phyloP scores from a whole-genome alignment of 1,140 invertebrate genomes.

The Drosophila ananassae region DNA sequence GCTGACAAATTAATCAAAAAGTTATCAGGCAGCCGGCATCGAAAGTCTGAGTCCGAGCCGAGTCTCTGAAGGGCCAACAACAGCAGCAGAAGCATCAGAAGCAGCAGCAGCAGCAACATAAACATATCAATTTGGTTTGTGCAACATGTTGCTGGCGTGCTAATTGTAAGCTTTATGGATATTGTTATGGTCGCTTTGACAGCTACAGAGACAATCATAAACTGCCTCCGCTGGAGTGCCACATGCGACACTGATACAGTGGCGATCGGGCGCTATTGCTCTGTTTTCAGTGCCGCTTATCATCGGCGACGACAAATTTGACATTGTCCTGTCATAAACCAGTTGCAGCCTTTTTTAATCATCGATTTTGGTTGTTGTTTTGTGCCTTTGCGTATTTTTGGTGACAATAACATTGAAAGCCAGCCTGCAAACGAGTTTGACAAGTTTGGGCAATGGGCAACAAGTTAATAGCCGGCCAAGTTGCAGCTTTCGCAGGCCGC shows the following conservation, averaged over 20 bases:
- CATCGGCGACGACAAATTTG: conserved; percentile 72
- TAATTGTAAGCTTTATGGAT: conserved; percentile 73
- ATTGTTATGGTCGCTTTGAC: conserved; percentile 75
- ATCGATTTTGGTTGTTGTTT: conserved; percentile 27
- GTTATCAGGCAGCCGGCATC: conserved; percentile 76
- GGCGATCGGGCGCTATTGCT: conserved; percentile 30
- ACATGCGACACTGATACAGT: conserved; percentile 1
- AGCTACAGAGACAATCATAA: conserved; percentile 58
- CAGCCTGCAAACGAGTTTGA: conserved; percentile 77
- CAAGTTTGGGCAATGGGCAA: conserved; percentile 77
- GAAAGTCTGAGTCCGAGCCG: conserved; percentile 15
- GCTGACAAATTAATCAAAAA: conserved; percentile 82
- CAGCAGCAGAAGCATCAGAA: conserved; percentile 8
- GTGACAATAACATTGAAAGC: conserved; percentile 81
- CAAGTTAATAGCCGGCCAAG: conserved; percentile 70
- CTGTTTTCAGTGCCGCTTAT: conserved; percentile 40
- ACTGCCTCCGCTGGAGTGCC: conserved; percentile 1
- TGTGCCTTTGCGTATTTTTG: conserved; percentile 49
- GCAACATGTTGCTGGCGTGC: conserved; percentile 76
- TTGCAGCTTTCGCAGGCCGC: conserved; percentile 68
- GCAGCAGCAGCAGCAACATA: conserved; percentile 55
- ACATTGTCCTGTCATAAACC: conserved; percentile 77
- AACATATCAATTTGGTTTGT: conserved; percentile 76
- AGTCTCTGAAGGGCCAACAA: conserved; percentile 50
- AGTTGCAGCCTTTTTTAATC: conserved; percentile 63